Conservation (phyloP, 2,113 vertebrate species). For the Petaurus breviceps region DNA sequence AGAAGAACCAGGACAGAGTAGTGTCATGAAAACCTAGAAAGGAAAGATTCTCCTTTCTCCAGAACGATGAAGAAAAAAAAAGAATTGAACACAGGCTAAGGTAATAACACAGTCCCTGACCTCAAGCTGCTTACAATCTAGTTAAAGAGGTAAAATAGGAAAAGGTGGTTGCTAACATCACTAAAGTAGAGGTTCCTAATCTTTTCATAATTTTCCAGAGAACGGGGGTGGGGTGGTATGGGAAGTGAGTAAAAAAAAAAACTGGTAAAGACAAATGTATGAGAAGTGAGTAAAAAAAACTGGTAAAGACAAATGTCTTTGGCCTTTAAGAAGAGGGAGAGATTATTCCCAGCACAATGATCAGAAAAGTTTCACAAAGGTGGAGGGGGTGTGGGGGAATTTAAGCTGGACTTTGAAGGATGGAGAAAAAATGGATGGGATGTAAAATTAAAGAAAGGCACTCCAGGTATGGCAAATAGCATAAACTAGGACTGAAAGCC, state of each 20-base stretch:
- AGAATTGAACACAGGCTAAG: background rate
- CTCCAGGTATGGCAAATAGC: background rate
- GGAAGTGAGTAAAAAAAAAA: background rate
- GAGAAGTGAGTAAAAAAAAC: background rate
- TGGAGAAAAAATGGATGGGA: no score
- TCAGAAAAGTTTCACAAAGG: background rate
- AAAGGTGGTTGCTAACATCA: no score
- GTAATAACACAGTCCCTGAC: background rate
- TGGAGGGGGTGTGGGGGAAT: no score
- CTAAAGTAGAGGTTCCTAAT: no score
- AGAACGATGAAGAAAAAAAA: background rate
- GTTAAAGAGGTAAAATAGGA: no score
- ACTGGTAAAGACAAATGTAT: background rate
- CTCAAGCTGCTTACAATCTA: no score
- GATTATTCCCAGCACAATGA: background rate
- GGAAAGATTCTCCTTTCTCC: no score
- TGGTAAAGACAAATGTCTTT: background rate
- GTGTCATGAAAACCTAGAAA: background rate
- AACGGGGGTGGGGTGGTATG: background rate
- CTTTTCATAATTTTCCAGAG: background rate
- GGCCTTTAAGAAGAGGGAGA: no score
- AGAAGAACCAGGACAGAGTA: background rate
- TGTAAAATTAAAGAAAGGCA: background rate
- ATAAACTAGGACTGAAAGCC: background rate
- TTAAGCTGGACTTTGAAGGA: no score